Evolutionary conservation across 2,113 vertebrate genomes (phyloP).

Genomic region (Cebidichthys violaceus): DNA sequence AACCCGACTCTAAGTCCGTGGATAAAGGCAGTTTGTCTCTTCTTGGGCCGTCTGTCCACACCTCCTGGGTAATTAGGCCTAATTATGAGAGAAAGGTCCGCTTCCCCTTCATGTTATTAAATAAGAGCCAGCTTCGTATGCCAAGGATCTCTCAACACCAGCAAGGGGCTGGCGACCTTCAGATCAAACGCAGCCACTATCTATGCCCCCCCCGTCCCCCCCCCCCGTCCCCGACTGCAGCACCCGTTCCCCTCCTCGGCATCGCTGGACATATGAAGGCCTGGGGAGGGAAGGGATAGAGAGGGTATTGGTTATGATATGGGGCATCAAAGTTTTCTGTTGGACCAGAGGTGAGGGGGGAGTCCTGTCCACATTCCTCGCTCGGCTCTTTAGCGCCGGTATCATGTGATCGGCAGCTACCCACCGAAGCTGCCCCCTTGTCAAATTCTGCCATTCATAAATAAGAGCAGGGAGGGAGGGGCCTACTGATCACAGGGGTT

Average conservation of each 20-base stretch:
- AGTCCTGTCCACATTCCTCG: conserved; percentile 87
- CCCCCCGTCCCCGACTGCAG: conserved; percentile 47
- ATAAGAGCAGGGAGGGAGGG: conserved; percentile 67
- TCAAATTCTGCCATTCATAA: conserved; percentile 85
- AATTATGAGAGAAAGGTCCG: conserved; percentile 99
- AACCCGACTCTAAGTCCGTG: conserved; percentile 99
- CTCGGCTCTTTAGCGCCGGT: conserved; percentile 71
- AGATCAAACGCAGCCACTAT: conserved; percentile 98
- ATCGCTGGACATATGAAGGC: conserved; percentile 60
- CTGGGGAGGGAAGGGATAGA: conserved; percentile 59
- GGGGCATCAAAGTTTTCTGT: conserved; percentile 90
- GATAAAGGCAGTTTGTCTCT: conserved; percentile 99
- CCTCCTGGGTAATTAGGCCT: conserved; percentile 99
- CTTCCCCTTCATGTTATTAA: conserved; percentile 99
- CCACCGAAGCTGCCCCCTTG: conserved; percentile 71
- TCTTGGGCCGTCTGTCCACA: conserved; percentile 98
- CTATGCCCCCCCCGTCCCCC: conserved; percentile 82
- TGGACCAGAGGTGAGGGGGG: conserved; percentile 42
- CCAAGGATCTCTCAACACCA: conserved; percentile 95
- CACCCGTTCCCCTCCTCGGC: conserved; percentile 50
- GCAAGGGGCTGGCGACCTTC: conserved; percentile 93
- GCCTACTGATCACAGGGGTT: conserved; percentile 75
- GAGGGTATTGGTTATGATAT: conserved; percentile 87
- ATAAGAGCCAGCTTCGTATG: conserved; percentile 95
- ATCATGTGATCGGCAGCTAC: conserved; percentile 77